Evolutionary conservation across 2,113 vertebrate species (phyloP), one percentile per base, ranked within the genome.

Genomic region (Nothoprocta perdicaria): DNA sequence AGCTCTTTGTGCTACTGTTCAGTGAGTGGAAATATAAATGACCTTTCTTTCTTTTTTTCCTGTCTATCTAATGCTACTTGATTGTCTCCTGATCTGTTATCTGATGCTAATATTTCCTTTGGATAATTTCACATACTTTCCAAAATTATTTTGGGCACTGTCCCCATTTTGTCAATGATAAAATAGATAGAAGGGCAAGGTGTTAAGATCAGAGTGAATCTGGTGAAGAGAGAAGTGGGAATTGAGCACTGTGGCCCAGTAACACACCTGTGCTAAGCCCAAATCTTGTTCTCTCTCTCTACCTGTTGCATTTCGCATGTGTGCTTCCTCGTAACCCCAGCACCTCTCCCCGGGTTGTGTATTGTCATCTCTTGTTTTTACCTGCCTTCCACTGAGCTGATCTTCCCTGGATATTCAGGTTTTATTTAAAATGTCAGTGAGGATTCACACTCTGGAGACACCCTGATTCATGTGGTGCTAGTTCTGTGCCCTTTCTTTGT

Each of bases 321-420:
- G 22, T 0, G 0, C n/a, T 84, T 73, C n/a, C 27, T 66, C 85
- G 79, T 73, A 61, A 69, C 48, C 12, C 10, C n/a, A 12, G 0
- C 53, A 23, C n/a, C 12, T 68, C 26, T 18, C 7, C 5, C 3
- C 26, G 31, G 43, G 13, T 38, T 84, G 26, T 9, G 0, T 55
- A 11, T 53, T 2, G 26, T 68, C 22, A 23, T 29, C 13, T 58
- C 12, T 60, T 71, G 22, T 67, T 89, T 88, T 68, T 48, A 58
- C 23, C 12, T 33, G 7, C 79, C 63, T 86, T 18, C 22, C 50
- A 3, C 0, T 2, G 14, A 74, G 9, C 46, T 87, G 24, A 3
- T 66, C 89, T 82, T 71, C 75, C 77, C 31, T 50, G 27, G 17
- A 38, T 62, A 85, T 87, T 75, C 26, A 71, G 88, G 45, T 10